Base-by-base conservation (phyloP, 2,888 invertebrate genomes). In the Allygus modestus region DNA sequence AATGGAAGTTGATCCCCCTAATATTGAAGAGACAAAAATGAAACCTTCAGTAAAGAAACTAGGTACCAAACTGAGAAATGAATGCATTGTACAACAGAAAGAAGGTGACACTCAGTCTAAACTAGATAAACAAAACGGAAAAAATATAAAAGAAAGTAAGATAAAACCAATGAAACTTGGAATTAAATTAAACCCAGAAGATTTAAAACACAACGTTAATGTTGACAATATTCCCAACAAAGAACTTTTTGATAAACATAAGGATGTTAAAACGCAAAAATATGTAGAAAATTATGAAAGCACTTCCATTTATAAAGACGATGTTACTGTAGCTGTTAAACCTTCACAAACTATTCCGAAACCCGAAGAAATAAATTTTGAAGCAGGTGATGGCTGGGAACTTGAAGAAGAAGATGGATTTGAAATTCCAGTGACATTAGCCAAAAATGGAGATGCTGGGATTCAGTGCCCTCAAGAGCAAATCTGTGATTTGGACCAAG, bases 321-420 rank as follows among this genome's bases (percentile, higher is more conserved):
- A 23, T 1, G 54, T 20, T 5, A 23, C 54, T 54, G 54, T 15
- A 17, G 17, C 4, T 37, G 37, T 37, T 37, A 37, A 37, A 37
- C 37, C 23, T 54, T n/a, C 23, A 2, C 23, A 1, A 54, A 54
- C 4, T 11, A 54, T 23, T 54, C n/a, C n/a, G n/a, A 23, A 54
- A 54, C 23, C 31, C 2, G 65, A 65, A 15, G 65, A 65, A 11
- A 11, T 12, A 5, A 65, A 28, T 15, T 65, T 65, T 28, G 65
- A 65, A 65, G 15, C 79, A 37, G 86, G 87, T 71, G 87, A 87
- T 82, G 87, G 88, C 46, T 87, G 87, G 79, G 88, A 90, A 15
- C 90, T 91, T 83, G 92, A 92, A 82, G 85, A 0, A 84, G 92
- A 92, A 75, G 84, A 0, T 92, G 92, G 92, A 0, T 85, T 84